Evolutionary conservation across 2,113 vertebrate genomes (phyloP).

Genomic region (Addax nasomaculatus): DNA sequence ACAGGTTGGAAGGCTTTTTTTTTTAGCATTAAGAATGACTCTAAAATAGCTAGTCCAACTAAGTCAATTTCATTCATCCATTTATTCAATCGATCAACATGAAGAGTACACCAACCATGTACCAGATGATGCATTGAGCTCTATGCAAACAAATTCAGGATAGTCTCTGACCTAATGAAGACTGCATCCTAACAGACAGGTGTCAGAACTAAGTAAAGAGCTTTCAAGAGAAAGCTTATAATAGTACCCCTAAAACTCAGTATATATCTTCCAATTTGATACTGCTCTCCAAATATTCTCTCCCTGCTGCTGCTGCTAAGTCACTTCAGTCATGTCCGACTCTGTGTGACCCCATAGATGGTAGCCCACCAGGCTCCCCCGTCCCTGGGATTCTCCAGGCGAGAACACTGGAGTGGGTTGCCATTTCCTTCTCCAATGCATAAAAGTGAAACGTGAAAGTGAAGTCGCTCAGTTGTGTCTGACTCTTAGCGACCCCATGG

Average conservation of each 20-base stretch:
- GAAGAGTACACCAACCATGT: background rate
- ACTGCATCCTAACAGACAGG: background rate
- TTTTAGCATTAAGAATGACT: background rate
- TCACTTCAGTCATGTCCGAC: too few relatives aligned
- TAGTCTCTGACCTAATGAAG: background rate
- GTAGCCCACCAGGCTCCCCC: too few relatives aligned
- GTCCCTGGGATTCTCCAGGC: too few relatives aligned
- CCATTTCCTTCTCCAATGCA: too few relatives aligned
- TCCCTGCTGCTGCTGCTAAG: too few relatives aligned
- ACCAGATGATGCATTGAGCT: background rate
- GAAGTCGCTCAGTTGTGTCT: too few relatives aligned
- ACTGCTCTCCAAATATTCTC: background rate
- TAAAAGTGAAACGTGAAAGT: too few relatives aligned
- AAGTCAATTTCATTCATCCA: background rate
- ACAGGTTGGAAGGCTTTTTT: background rate
- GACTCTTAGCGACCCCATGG: too few relatives aligned
- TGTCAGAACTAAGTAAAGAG: background rate
- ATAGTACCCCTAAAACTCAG: background rate
- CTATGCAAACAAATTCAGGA: background rate
- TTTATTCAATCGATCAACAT: background rate
- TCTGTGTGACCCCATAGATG: too few relatives aligned
- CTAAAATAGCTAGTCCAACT: background rate
- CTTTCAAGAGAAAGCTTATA: background rate
- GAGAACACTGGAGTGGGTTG: too few relatives aligned
- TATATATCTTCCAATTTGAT: background rate